phyloP scores from a whole-genome alignment of 1,140 invertebrate species.

The Fopius arisanus region DNA sequence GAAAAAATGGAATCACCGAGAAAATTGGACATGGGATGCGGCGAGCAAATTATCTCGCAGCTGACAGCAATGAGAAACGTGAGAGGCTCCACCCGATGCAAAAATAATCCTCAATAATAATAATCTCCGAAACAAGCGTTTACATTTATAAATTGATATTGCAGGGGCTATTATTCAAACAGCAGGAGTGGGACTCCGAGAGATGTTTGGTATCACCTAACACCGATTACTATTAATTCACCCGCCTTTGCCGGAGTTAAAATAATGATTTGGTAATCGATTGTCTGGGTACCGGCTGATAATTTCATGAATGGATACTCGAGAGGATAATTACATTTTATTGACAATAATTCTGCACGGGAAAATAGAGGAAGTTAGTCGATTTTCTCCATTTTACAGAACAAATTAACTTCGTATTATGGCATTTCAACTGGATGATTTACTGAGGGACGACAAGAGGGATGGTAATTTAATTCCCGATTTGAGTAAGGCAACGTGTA shows the following conservation, averaged over 20 bases:
- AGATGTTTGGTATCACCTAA: conserved; percentile 53
- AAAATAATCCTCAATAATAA: not conserved
- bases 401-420: conserved; percentile 48
- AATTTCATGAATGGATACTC: conserved; percentile 25
- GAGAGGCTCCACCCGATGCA: conserved; percentile 1
- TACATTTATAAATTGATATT: conserved; percentile 31
- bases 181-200: conserved; percentile 60
- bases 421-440: conserved; percentile 79
- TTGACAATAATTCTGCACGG: conserved; percentile 9
- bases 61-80: conserved; percentile 57
- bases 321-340: not conserved
- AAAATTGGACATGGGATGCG: conserved; percentile 48
- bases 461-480: conserved; percentile 83
- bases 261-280: no score
- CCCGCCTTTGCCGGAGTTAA: no score
- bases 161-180: conserved; percentile 60
- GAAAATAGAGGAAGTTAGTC: conserved; percentile 17
- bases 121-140: not conserved
- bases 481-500: conserved; percentile 79
- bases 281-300: no score
- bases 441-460: conserved; percentile 83
- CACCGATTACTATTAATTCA: conserved; percentile 49
- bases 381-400: conserved; percentile 37
- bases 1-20: conserved; percentile 9
- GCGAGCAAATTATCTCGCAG: conserved; percentile 56